Conservation (phyloP, 2,888 invertebrate genomes). For the Sipha maydis region DNA sequence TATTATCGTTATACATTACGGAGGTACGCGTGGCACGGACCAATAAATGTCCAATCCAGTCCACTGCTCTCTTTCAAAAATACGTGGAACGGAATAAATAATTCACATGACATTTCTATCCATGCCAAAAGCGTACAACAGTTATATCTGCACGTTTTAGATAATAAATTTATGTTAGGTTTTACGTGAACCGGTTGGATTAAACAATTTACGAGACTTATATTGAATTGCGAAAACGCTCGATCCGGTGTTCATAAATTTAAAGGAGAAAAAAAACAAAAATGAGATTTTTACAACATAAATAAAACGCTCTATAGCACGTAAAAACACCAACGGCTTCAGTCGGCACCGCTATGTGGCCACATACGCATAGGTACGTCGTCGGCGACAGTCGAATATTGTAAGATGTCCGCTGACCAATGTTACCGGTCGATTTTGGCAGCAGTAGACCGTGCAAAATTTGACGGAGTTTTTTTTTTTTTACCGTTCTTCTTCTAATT, state of each 20-base stretch:
- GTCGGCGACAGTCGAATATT: background rate
- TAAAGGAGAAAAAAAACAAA: too few relatives aligned
- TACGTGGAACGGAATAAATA: background rate
- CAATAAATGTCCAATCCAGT: background rate
- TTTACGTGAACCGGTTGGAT: constrained; percentile 17
- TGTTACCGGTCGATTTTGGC: constrained; percentile 22
- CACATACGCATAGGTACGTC: background rate
- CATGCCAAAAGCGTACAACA: background rate
- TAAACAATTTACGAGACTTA: background rate
- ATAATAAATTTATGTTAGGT: constrained; percentile 17
- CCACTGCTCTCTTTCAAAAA: background rate
- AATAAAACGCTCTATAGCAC: background rate
- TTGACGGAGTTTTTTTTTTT: background rate
- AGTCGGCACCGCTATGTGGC: background rate
- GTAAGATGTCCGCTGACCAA: constrained; percentile 13
- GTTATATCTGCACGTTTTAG: background rate
- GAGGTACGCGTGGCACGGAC: background rate
- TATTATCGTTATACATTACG: background rate
- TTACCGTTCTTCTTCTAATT: background rate
- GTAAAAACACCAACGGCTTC: background rate
- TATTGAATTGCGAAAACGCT: background rate
- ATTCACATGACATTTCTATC: background rate
- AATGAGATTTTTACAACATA: too few relatives aligned
- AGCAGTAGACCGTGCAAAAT: constrained; percentile 39
- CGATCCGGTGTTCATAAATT: background rate